These are phyloP conservation scores for Acronicta psi DNA, from an alignment of 2,888 invertebrate species.

Conservation along the genomic window DNA sequence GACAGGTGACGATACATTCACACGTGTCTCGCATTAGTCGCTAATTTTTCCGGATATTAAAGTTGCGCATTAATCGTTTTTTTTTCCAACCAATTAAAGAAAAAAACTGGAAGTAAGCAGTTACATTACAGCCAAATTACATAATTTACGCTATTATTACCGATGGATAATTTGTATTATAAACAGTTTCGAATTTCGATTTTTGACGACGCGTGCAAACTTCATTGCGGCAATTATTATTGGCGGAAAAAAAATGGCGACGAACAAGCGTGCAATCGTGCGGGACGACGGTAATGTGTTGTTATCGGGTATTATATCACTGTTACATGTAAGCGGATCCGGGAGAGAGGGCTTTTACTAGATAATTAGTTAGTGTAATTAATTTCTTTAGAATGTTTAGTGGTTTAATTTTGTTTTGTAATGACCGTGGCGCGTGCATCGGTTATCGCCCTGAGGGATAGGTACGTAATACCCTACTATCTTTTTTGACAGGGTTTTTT, in stretches of 20 bases:
- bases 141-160: slow-evolving; percentile 66
- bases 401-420: slow-evolving; percentile 26
- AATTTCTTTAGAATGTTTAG: slow-evolving; percentile 26
- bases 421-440: slow-evolving; percentile 23
- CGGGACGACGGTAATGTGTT: slow-evolving; percentile 60
- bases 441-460: slow-evolving; percentile 16
- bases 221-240: slow-evolving; percentile 30
- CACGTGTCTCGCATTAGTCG: slow-evolving; percentile 29
- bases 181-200: slow-evolving; percentile 46
- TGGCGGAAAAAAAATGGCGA: slow-evolving; percentile 24
- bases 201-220: slow-evolving; percentile 53
- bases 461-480: too few relatives aligned
- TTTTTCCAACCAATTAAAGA: slow-evolving; percentile 16
- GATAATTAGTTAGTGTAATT: slow-evolving; percentile 37
- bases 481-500: too few relatives aligned
- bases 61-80: slow-evolving; percentile 19
- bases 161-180: slow-evolving; percentile 46
- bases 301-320: slow-evolving; percentile 56
- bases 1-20: slow-evolving; percentile 24
- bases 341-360: slow-evolving; percentile 59
- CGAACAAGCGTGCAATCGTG: slow-evolving; percentile 62
- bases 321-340: slow-evolving; percentile 59
- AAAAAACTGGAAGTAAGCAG: slow-evolving; percentile 50
- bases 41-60: slow-evolving; percentile 47
- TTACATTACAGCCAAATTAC: slow-evolving; percentile 57